These are phyloP conservation scores for Emydura subglobosa DNA, from an alignment of 2,113 vertebrate species.

Conservation along the genomic window DNA sequence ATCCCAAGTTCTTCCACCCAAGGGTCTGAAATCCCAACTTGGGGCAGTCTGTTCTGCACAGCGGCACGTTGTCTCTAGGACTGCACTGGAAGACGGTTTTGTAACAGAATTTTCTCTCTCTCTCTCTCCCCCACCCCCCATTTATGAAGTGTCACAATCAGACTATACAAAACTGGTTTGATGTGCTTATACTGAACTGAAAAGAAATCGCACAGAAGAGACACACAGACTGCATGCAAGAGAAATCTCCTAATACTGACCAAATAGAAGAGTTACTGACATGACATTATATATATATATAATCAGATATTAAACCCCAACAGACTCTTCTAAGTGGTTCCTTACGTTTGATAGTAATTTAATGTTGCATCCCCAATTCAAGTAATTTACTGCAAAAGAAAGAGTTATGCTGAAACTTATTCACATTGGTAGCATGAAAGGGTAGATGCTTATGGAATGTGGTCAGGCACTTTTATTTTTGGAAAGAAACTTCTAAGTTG, in stretches of 20 bases:
- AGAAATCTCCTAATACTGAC: not conserved
- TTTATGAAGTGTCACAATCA: not conserved
- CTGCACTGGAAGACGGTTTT: not conserved
- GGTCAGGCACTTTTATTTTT: slow-evolving; percentile 52
- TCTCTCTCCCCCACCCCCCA: not conserved
- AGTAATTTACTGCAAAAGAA: not conserved
- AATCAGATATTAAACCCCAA: slow-evolving; percentile 12
- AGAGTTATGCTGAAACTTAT: not conserved
- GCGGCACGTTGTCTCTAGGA: not conserved
- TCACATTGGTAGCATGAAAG: not conserved
- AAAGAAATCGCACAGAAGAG: not conserved
- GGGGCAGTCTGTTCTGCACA: not conserved
- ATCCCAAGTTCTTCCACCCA: not conserved
- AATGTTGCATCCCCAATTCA: not conserved
- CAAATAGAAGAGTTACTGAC: not conserved
- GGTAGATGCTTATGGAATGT: slow-evolving; percentile 6
- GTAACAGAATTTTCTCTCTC: not conserved
- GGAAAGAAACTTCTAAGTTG: slow-evolving; percentile 45
- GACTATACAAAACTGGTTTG: not conserved
- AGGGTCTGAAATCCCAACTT: not conserved
- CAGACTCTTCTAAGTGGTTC: not conserved
- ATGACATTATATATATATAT: not conserved
- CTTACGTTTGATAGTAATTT: not conserved
- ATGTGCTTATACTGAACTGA: not conserved
- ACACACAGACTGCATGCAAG: not conserved